These are phyloP conservation scores for Stenurella melanura DNA, from an alignment of 2,888 invertebrate genomes.

Conservation along the genomic window DNA sequence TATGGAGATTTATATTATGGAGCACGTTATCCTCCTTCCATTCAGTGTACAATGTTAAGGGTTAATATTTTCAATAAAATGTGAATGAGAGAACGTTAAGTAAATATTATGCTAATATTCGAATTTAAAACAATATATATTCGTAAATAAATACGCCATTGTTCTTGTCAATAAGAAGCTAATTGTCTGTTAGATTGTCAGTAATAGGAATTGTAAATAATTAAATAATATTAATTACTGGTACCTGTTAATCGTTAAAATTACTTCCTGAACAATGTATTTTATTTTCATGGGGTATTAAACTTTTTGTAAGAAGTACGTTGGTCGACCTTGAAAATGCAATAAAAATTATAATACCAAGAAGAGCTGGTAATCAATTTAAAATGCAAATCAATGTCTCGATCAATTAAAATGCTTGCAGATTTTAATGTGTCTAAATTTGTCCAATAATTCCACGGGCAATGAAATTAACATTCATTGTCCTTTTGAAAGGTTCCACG, in stretches of 20 bases:
- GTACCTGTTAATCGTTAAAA: not conserved
- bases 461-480: not conserved
- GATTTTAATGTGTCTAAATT: constrained; percentile 14
- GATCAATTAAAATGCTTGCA: not conserved
- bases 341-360: not conserved
- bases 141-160: not conserved
- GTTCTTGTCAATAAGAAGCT: not conserved
- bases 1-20: constrained; percentile 7
- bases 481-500: not conserved
- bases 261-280: constrained; percentile 16
- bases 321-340: constrained; percentile 12
- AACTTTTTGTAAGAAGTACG: constrained; percentile 24
- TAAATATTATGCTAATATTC: not conserved
- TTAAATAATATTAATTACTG: not conserved
- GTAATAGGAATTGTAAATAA: not conserved
- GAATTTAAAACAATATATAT: not conserved
- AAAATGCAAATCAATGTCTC: not conserved
- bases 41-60: not conserved
- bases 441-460: not conserved
- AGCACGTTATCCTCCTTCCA: not conserved
- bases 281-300: constrained; percentile 28
- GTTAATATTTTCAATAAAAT: not conserved
- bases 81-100: not conserved
- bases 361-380: constrained; percentile 7
- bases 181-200: not conserved